Percentiles rank a stretch among this genome's conserved stretches.
Conservation (phyloP, 2,888 invertebrate genomes). For the Argyra leucocephala region DNA sequence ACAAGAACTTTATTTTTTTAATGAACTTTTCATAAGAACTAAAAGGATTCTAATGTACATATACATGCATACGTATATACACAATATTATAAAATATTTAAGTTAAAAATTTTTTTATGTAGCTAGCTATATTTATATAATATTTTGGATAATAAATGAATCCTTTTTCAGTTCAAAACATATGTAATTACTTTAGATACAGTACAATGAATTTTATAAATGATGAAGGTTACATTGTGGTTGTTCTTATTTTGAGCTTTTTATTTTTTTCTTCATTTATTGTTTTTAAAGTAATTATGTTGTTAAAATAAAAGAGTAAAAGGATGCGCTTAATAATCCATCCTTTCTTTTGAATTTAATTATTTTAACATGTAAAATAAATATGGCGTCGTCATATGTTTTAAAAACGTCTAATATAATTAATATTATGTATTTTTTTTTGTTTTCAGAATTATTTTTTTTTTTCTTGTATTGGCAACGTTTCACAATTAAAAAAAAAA, state of each 20-base stretch:
- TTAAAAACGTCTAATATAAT: neutral
- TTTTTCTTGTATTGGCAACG: too few species aligned
- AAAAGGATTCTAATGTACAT: too few species aligned
- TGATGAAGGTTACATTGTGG: neutral
- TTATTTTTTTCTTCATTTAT: neutral
- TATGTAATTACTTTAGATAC: neutral
- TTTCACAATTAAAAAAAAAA: too few species aligned
- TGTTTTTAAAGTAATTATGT: neutral
- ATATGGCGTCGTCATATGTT: neutral
- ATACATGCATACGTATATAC: too few species aligned
- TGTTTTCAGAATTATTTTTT: neutral
- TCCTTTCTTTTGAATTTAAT: neutral
- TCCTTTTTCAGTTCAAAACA: neutral
- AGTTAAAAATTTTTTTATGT: too few species aligned
- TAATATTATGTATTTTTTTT: neutral
- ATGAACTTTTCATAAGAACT: too few species aligned
- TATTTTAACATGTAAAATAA: neutral
- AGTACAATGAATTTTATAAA: constrained; percentile 1
- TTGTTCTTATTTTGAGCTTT: neutral
- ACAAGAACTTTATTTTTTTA: too few species aligned
- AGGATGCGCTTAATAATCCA: neutral
- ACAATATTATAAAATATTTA: too few species aligned
- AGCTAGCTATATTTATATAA: neutral
- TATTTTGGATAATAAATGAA: neutral
- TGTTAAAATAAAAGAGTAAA: neutral